Evolutionary conservation across 2,113 vertebrate species (phyloP).

Genomic region (Tragelaphus buxtoni): DNA sequence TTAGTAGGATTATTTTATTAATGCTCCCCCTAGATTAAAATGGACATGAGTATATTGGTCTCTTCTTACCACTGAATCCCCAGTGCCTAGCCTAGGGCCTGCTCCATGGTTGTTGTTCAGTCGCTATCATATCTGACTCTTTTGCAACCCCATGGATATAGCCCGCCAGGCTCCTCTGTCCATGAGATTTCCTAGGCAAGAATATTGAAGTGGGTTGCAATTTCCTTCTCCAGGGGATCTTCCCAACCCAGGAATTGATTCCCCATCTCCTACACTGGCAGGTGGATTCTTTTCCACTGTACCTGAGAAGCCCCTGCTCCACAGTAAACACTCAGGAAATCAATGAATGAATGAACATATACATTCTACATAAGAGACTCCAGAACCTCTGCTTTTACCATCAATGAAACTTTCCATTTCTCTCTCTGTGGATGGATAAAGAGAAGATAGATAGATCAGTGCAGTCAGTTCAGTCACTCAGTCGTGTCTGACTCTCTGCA

Average conservation of each 20-base stretch:
- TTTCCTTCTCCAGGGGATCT: background rate
- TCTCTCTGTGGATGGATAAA: background rate
- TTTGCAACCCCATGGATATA: background rate
- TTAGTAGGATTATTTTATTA: background rate
- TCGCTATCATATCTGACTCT: background rate
- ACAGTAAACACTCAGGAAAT: background rate
- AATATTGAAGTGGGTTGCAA: background rate
- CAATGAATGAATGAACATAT: background rate
- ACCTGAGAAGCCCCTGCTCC: background rate
- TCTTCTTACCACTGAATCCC: background rate
- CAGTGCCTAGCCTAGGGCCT: background rate
- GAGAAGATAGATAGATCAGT: background rate
- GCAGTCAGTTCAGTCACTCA: background rate
- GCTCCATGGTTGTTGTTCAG: background rate
- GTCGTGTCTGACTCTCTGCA: background rate
- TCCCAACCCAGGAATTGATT: background rate
- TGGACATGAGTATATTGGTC: background rate
- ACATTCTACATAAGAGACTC: background rate
- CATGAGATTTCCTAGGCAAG: background rate
- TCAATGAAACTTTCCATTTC: background rate
- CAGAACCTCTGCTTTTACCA: background rate
- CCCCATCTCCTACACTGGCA: background rate
- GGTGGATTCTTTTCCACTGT: background rate
- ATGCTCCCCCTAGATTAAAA: background rate
- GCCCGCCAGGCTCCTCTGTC: background rate